Conservation (phyloP, 2,113 vertebrate genomes). For the Podiceps cristatus region DNA sequence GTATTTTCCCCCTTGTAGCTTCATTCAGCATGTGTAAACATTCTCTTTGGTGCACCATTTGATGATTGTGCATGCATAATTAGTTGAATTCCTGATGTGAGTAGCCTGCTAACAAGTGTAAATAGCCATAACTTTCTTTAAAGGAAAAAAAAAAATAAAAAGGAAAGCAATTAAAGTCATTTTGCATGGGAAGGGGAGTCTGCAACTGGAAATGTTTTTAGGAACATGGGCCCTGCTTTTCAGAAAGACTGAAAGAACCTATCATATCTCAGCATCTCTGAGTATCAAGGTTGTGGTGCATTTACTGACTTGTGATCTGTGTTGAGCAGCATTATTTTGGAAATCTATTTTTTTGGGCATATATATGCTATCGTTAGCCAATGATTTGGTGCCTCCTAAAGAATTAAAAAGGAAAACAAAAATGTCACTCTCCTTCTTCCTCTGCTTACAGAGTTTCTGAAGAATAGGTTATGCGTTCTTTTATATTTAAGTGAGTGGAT, state of each 20-base stretch:
- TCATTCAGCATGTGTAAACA: slow-evolving; percentile 16
- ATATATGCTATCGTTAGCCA: not conserved
- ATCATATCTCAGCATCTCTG: not conserved
- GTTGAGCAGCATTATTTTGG: not conserved
- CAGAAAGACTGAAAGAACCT: not conserved
- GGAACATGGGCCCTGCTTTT: not conserved
- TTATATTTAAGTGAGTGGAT: not conserved
- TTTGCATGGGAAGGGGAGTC: not conserved
- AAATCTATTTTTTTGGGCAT: not conserved
- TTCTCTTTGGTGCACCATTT: slow-evolving; percentile 14
- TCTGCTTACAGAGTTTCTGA: not conserved
- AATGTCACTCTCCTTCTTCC: not conserved
- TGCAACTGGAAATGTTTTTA: not conserved
- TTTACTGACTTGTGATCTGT: not conserved
- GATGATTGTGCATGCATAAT: slow-evolving; percentile 56
- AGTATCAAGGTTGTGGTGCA: not conserved
- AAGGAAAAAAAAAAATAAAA: not conserved
- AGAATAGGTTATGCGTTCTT: not conserved
- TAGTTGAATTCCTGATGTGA: slow-evolving; percentile 29
- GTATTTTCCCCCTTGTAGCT: not conserved
- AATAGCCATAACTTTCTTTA: slow-evolving; percentile 42
- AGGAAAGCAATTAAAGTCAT: not conserved
- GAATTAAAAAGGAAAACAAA: not conserved
- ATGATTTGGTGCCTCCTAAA: not conserved
- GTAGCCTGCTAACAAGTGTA: slow-evolving; percentile 37